Evolutionary conservation across 2,113 vertebrate species (phyloP).

Genomic region (Otus sunia): DNA sequence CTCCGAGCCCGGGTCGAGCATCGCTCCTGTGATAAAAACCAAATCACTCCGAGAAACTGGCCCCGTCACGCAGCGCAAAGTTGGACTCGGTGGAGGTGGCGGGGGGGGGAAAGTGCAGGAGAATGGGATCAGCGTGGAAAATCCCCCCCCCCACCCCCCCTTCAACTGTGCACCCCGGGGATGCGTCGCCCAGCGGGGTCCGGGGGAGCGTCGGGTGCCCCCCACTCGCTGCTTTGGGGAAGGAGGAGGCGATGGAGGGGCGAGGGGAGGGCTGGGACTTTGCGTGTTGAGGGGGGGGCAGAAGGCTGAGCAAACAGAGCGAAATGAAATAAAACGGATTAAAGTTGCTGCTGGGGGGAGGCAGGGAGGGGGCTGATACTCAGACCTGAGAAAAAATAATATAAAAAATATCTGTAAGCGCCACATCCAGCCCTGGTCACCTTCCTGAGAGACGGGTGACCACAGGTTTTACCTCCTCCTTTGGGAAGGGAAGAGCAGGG

Average conservation of each 20-base stretch:
- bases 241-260: neutral
- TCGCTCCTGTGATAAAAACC: neutral
- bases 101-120: neutral
- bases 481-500: neutral
- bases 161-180: neutral
- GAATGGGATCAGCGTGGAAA: neutral
- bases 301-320: neutral
- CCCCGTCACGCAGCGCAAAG: neutral
- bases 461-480: neutral
- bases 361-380: neutral
- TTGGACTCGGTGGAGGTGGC: neutral
- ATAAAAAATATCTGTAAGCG: neutral
- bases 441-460: neutral
- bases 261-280: neutral
- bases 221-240: neutral
- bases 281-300: neutral
- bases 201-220: neutral
- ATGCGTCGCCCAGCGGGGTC: neutral
- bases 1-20: neutral
- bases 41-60: neutral
- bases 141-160: rapidly evolving
- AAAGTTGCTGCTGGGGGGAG: neutral
- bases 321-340: neutral
- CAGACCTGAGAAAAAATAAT: neutral
- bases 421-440: rapidly evolving